These are phyloP conservation scores for Priocnemis perturbator DNA, from an alignment of 2,888 invertebrate genomes.

Conservation along the genomic window DNA sequence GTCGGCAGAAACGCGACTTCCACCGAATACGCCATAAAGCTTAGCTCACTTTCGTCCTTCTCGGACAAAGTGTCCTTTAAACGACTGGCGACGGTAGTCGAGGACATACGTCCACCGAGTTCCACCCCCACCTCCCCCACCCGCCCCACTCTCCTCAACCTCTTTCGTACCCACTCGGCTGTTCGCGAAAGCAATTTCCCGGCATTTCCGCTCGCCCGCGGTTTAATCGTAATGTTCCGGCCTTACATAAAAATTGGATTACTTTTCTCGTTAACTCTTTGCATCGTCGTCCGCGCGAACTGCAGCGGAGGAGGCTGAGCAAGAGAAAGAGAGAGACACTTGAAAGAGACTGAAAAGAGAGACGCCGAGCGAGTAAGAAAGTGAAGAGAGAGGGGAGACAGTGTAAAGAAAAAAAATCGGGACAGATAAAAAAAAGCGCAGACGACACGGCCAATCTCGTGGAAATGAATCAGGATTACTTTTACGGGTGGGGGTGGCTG, in stretches of 20 bases:
- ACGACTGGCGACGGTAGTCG: slow-evolving; percentile 14
- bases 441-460: slow-evolving; percentile 39
- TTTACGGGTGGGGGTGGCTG: slow-evolving; percentile 39
- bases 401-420: neutral
- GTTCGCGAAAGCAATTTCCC: too few relatives aligned
- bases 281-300: neutral
- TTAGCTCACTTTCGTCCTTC: neutral
- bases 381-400: neutral
- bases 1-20: too few relatives aligned
- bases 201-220: too few relatives aligned
- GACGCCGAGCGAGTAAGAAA: too few relatives aligned
- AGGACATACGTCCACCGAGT: slow-evolving; percentile 39
- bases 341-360: too few relatives aligned
- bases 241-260: slow-evolving; percentile 33
- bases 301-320: neutral
- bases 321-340: neutral
- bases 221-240: slow-evolving; percentile 19
- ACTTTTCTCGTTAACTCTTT: slow-evolving; percentile 51
- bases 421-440: slow-evolving; percentile 10
- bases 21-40: neutral
- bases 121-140: slow-evolving; percentile 17
- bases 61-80: neutral
- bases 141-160: neutral
- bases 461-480: slow-evolving; percentile 64
- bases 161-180: too few relatives aligned